phyloP scores from a whole-genome alignment of 2,888 invertebrate species.

The Hypomecis atomaria region DNA sequence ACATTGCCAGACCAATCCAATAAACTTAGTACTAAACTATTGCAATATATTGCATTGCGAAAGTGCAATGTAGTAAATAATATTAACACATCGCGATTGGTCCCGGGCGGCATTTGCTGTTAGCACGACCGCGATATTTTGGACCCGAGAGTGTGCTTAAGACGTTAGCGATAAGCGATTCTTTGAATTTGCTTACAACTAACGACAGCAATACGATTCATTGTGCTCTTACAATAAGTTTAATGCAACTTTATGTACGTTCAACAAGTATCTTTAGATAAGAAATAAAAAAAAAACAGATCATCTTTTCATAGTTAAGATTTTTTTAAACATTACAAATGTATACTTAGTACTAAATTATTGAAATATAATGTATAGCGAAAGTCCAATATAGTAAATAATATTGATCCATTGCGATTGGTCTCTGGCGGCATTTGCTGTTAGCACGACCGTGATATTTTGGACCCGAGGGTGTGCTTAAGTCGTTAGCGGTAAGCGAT shows the following conservation, averaged over 20 bases:
- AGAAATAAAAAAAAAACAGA: no score
- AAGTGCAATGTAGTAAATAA: conserved; percentile 71
- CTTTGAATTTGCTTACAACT: background rate
- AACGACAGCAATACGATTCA: background rate
- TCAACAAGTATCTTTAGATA: no score
- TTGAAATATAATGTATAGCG: conserved; percentile 54
- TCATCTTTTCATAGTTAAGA: no score
- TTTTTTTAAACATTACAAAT: no score
- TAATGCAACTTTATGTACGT: no score
- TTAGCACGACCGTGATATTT: conserved; percentile 77
- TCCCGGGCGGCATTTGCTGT: conserved; percentile 69
- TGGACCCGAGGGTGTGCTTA: conserved; percentile 37
- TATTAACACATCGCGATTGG: conserved; percentile 81
- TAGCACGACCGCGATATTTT: conserved; percentile 77
- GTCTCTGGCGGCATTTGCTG: conserved; percentile 68
- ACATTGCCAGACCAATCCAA: conserved; percentile 16
- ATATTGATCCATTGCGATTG: conserved; percentile 82
- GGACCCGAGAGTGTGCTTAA: conserved; percentile 35
- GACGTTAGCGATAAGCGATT: conserved; percentile 43
- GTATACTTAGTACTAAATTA: conserved; percentile 20
- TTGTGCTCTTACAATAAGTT: background rate
- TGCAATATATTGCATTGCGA: conserved; percentile 56
- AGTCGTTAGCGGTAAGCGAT: conserved; percentile 43
- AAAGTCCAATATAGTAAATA: conserved; percentile 70
- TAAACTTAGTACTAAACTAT: conserved; percentile 23